Conservation (phyloP, 1,140 invertebrate genomes). For the Linepithema humile region DNA sequence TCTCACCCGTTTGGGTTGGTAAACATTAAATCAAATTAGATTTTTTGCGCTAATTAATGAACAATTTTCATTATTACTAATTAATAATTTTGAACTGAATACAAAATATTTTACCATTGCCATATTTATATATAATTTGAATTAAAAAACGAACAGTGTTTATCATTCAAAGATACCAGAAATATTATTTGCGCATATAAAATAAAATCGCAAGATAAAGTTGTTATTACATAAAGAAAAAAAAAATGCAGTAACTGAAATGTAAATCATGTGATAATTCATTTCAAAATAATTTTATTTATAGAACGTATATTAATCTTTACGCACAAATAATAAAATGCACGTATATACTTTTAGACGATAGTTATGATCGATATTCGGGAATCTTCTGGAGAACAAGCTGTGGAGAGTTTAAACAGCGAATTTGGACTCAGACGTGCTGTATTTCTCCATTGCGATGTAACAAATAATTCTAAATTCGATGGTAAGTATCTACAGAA, state of each 20-base stretch:
- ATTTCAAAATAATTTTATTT: background rate
- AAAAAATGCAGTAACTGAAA: background rate
- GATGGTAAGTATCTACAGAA: constrained; percentile 63
- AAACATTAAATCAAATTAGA: too few species aligned
- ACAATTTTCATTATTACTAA: background rate
- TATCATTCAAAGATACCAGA: background rate
- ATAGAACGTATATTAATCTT: background rate
- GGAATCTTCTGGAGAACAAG: constrained; percentile 73
- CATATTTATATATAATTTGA: background rate
- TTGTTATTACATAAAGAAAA: background rate
- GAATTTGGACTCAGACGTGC: constrained; percentile 83
- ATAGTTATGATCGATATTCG: constrained; percentile 81
- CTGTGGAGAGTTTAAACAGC: constrained; percentile 76
- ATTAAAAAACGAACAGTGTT: background rate
- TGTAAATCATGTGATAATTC: background rate
- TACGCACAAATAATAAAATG: background rate
- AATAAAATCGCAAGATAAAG: background rate
- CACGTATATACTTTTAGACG: constrained; percentile 58
- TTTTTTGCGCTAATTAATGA: background rate
- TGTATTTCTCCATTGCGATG: constrained; percentile 83
- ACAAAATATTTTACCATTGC: background rate
- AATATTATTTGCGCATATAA: background rate
- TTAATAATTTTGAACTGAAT: background rate
- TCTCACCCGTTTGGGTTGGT: too few species aligned
- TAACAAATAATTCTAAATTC: constrained; percentile 80